Evolutionary conservation across 1,140 invertebrate species (phyloP), one percentile per base, ranked within the genome.

Genomic region (Latrodectus geometricus): DNA sequence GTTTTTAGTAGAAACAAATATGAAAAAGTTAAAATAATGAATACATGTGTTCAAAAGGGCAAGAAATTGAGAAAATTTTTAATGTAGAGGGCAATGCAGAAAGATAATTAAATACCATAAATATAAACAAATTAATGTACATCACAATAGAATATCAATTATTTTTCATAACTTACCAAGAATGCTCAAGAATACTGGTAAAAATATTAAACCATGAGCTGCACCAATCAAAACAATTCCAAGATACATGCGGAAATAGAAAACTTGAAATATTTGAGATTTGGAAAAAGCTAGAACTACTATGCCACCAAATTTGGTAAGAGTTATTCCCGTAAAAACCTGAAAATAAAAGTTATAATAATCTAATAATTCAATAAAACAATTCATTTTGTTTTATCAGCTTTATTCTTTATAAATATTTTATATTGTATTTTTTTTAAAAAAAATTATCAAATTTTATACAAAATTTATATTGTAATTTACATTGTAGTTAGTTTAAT

Each of bases 191-290:
- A 98, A 89, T 0, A 97, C 96, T 0, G 97, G 97, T 89, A 98
- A 92, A 89, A 98, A 96, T 89, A 99, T 93, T 75, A 99, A 92
- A 3, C 97, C 97, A 90, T 98, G 97, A 0, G 95, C 90, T 0
- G 97, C 96, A 15, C 97, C 97, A 89, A 98, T 94, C 23, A 98
- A 88, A 1, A 98, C 96, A 85, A 99, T 97, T 80, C 95, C 95
- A 73, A 98, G 92, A 90, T 98, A 97, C 97, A 98, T 98, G 89
- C 97, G 94, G 91, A 99, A 99, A 90, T 98, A 99, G 90, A 97
- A 99, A 69, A 99, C 93, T 91, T 96, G 93, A 89, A 99, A 98
- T 21, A 99, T 94, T 93, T 99, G 97, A 2, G 97, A 97, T 88
- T 97, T 95, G 0, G 97, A 95, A 90, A 98, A 98, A 0, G 95